A percentile compares a stretch with the other conserved stretches of the same genome.
Conservation (phyloP, 2,113 vertebrate genomes). For the Amphiprion percula region DNA sequence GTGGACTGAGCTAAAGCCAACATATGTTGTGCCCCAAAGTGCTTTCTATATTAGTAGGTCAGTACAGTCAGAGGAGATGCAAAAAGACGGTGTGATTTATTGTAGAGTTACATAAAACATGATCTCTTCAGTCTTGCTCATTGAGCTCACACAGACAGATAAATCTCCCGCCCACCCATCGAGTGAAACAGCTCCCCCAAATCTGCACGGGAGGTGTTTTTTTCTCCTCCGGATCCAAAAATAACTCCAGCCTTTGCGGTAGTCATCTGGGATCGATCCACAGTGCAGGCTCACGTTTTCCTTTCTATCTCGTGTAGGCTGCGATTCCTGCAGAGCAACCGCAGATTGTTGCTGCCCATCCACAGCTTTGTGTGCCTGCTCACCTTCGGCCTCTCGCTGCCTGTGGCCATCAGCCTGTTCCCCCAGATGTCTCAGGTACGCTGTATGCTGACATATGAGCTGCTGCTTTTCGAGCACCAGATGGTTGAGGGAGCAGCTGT, state of each 20-base stretch:
- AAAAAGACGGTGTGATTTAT: not conserved
- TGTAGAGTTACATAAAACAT: not conserved
- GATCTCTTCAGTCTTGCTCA: slow-evolving; percentile 18
- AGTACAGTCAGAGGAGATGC: not conserved
- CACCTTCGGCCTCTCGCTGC: slow-evolving; percentile 95
- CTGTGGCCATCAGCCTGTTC: slow-evolving; percentile 98
- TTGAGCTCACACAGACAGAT: slow-evolving; percentile 21
- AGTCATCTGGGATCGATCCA: slow-evolving; percentile 49
- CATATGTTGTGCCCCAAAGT: slow-evolving; percentile 39
- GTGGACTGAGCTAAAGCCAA: not conserved
- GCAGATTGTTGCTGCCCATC: slow-evolving; percentile 91
- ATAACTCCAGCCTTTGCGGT: slow-evolving; percentile 45
- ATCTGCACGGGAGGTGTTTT: slow-evolving; percentile 30
- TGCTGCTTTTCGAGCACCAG: slow-evolving; percentile 35
- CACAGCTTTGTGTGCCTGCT: slow-evolving; percentile 96
- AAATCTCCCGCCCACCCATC: slow-evolving; percentile 46
- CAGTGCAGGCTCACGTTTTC: slow-evolving; percentile 21
- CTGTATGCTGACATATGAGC: not conserved
- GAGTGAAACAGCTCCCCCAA: slow-evolving; percentile 39
- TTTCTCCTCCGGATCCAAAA: slow-evolving; percentile 45
- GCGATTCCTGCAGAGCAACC: slow-evolving; percentile 88
- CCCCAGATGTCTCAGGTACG: slow-evolving; percentile 98
- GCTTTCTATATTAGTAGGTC: not conserved
- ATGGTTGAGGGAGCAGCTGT: slow-evolving; percentile 64
- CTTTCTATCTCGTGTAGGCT: slow-evolving; percentile 79